phyloP scores from a whole-genome alignment of 2,888 invertebrate species.

The Ctenicera cuprea region DNA sequence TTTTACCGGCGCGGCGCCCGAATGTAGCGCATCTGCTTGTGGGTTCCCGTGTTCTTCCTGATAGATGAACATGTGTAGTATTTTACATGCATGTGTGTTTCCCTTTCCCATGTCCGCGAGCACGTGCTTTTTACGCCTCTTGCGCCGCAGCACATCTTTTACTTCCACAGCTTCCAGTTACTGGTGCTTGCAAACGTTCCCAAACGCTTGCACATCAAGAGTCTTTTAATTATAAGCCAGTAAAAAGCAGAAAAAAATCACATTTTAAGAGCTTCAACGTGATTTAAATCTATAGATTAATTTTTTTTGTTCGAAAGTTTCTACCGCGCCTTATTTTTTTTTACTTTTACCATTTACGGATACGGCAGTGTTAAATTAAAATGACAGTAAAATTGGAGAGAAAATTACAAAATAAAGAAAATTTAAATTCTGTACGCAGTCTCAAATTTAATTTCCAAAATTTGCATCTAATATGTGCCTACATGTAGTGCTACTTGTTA shows the following conservation, averaged over 20 bases:
- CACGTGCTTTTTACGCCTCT: slow-evolving; percentile 58
- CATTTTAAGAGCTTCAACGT: too few species aligned
- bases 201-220: slow-evolving; percentile 18
- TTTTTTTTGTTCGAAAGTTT: too few species aligned
- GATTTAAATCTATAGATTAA: too few species aligned
- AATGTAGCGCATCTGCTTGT: slow-evolving; percentile 51
- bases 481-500: background rate
- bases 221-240: too few species aligned
- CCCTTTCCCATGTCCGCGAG: slow-evolving; percentile 54
- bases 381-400: too few species aligned
- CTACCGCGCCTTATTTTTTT: too few species aligned
- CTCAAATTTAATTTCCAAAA: background rate
- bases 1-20: slow-evolving; percentile 29
- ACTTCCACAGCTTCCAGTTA: slow-evolving; percentile 42
- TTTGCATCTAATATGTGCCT: background rate
- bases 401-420: too few species aligned
- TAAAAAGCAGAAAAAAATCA: too few species aligned
- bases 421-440: background rate
- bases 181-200: slow-evolving; percentile 32
- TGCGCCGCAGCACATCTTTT: slow-evolving; percentile 51
- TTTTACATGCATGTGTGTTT: slow-evolving; percentile 56
- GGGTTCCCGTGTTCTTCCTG: slow-evolving; percentile 51
- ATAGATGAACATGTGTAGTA: slow-evolving; percentile 56
- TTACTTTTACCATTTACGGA: too few species aligned
- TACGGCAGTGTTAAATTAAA: too few species aligned